Evolutionary conservation across 2,888 invertebrate genomes (phyloP).

Genomic region (Zygaena filipendulae): DNA sequence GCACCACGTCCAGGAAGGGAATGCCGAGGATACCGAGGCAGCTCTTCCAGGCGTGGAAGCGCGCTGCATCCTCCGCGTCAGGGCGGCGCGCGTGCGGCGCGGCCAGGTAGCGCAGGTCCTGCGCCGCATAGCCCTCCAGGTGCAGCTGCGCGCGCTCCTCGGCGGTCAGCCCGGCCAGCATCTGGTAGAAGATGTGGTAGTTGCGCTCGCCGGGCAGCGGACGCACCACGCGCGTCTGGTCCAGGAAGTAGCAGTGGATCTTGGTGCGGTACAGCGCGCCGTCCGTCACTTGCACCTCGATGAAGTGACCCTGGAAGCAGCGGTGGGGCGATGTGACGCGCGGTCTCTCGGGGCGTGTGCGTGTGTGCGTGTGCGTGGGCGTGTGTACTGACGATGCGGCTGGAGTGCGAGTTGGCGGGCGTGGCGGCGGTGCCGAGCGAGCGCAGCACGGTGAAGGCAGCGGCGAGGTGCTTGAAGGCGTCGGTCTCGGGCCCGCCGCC

Average conservation of each 20-base stretch:
- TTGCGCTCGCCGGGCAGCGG: slow-evolving; percentile 90
- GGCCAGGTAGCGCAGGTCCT: slow-evolving; percentile 83
- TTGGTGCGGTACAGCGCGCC: slow-evolving; percentile 94
- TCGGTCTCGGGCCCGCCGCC: slow-evolving; percentile 96
- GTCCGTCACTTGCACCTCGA: slow-evolving; percentile 96
- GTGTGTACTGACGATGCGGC: slow-evolving; percentile 81
- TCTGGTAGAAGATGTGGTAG: slow-evolving; percentile 97
- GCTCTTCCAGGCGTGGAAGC: slow-evolving; percentile 92
- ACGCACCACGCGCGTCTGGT: slow-evolving; percentile 91
- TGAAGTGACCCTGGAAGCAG: slow-evolving; percentile 88
- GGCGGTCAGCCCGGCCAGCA: slow-evolving; percentile 87
- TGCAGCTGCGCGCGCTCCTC: slow-evolving; percentile 91
- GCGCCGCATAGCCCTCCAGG: slow-evolving; percentile 84
- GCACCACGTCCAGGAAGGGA: slow-evolving; percentile 92
- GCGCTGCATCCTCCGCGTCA: slow-evolving; percentile 47
- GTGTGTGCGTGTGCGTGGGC: no score
- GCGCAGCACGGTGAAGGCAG: slow-evolving; percentile 93
- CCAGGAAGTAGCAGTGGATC: slow-evolving; percentile 95
- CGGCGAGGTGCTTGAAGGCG: slow-evolving; percentile 95
- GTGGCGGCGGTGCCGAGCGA: slow-evolving; percentile 93
- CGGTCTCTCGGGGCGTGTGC: no score
- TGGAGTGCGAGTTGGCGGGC: slow-evolving; percentile 89
- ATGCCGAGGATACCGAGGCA: slow-evolving; percentile 91
- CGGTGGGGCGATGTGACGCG: no score
- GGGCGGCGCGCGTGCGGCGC: slow-evolving; percentile 71